Evolutionary conservation across 2,888 invertebrate genomes (phyloP), one percentile per base, ranked within the genome.

Genomic region (Leptopilina drosophilae): DNA sequence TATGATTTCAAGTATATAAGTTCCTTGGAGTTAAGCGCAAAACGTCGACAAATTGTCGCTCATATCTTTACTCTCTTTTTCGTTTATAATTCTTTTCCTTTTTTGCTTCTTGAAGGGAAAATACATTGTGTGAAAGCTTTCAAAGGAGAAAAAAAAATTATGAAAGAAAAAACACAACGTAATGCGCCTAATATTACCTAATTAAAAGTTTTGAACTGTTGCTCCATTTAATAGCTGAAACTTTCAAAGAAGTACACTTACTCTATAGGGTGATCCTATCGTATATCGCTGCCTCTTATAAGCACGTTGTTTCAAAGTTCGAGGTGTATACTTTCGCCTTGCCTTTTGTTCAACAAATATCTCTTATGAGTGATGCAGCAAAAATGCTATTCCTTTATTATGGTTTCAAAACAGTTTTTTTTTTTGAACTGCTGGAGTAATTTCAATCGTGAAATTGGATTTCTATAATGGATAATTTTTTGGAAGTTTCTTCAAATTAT

Each of bases 161-260:
- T 4, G 49, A 49, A 49, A 49, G 49, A 49, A 49, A 46, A 49
- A 49, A 49, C 49, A 49, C 49, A 69, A 69, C 69, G 12, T 69
- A 69, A 69, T 69, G 69, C 26, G 69, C 49, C 69, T 49, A 62
- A 69, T 69, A 69, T 69, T 69, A 69, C 69, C 69, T 69, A 69
- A 69, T 69, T 69, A 69, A 69, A 69, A 69, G 53, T 69, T 69
- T 26, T 53, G 26, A 69, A 69, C 69, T 69, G 69, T 69, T 69
- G 69, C 69, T 69, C 69, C 69, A 69, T 69, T 69, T 69, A 69
- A 69, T n/a, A 69, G 69, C 69, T 33, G 26, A 69, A 69, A 69
- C 69, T 69, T 69, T 69, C 53, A 53, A 69, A 69, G 69, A 69
- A 69, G 53, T 69, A 53, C 53, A 53, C 69, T 69, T 14, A 69